phyloP scores from a whole-genome alignment of 2,797 vertebrate genomes.

The Gallinago stenura region DNA sequence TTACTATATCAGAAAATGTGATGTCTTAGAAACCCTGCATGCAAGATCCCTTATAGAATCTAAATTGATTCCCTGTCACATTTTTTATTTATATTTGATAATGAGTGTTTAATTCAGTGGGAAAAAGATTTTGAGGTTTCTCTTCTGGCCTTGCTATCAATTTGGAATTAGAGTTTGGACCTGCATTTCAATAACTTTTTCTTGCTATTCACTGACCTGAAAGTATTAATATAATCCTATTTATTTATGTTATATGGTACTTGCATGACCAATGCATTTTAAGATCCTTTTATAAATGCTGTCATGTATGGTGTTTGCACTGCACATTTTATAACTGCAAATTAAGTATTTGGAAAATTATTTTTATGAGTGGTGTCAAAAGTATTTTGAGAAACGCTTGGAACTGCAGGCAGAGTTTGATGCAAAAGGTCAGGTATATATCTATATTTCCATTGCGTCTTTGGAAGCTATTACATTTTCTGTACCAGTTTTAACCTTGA shows the following conservation, averaged over 20 bases:
- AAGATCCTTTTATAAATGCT: not conserved
- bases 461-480: not conserved
- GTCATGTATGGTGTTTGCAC: not conserved
- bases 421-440: not conserved
- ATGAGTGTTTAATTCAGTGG: not conserved
- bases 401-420: not conserved
- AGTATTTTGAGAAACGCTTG: not conserved
- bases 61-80: not conserved
- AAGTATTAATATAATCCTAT: not conserved
- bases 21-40: not conserved
- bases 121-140: not conserved
- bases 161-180: not conserved
- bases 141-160: not conserved
- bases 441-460: not conserved
- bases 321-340: not conserved
- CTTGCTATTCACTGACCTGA: not conserved
- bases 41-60: not conserved
- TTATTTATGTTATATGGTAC: not conserved
- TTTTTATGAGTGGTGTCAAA: not conserved
- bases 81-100: not conserved
- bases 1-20: fast-evolving
- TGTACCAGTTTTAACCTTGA: conserved; percentile 12
- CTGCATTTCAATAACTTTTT: not conserved
- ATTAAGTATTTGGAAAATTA: not conserved
- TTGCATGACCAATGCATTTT: not conserved